Percentiles rank a stretch among this genome's conserved stretches.
phyloP scores from a whole-genome alignment of 2,888 invertebrate genomes.

The Drosophila ezoana region DNA sequence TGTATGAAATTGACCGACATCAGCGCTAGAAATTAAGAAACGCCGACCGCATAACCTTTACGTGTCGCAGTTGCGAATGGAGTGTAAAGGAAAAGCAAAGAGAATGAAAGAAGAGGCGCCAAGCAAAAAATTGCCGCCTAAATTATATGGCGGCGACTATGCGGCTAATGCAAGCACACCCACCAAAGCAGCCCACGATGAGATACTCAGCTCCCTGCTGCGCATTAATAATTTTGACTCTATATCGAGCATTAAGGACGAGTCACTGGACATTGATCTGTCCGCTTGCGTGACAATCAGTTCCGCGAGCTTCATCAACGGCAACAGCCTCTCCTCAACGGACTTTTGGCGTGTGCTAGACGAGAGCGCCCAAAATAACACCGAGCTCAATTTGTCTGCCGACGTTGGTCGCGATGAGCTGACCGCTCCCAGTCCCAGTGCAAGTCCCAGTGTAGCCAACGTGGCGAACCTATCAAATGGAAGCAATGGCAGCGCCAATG shows the following conservation, averaged over 20 bases:
- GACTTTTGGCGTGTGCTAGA: slow-evolving; percentile 84
- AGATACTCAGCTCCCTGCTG: slow-evolving; percentile 82
- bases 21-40: slow-evolving; percentile 52
- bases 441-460: slow-evolving; percentile 19
- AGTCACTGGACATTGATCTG: slow-evolving; percentile 84
- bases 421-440: slow-evolving; percentile 30
- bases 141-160: slow-evolving; percentile 75
- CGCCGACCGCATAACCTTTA: slow-evolving; percentile 83
- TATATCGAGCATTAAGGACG: slow-evolving; percentile 84
- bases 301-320: slow-evolving; percentile 79
- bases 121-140: slow-evolving; percentile 84
- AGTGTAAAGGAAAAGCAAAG: slow-evolving; percentile 76
- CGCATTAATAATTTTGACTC: slow-evolving; percentile 84
- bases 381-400: slow-evolving; percentile 67
- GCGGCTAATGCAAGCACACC: slow-evolving; percentile 67
- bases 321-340: slow-evolving; percentile 82
- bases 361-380: slow-evolving; percentile 82
- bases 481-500: slow-evolving; percentile 44
- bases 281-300: slow-evolving; percentile 84
- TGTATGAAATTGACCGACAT: slow-evolving; percentile 38
- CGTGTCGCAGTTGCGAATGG: slow-evolving; percentile 77
- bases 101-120: slow-evolving; percentile 84
- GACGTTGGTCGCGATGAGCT: slow-evolving; percentile 62
- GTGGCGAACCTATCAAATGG: slow-evolving; percentile 44
- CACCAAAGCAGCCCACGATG: slow-evolving; percentile 81